These are phyloP conservation scores for Enteromius trimaculatus DNA, from an alignment of 2,797 vertebrate genomes.

Conservation along the genomic window DNA sequence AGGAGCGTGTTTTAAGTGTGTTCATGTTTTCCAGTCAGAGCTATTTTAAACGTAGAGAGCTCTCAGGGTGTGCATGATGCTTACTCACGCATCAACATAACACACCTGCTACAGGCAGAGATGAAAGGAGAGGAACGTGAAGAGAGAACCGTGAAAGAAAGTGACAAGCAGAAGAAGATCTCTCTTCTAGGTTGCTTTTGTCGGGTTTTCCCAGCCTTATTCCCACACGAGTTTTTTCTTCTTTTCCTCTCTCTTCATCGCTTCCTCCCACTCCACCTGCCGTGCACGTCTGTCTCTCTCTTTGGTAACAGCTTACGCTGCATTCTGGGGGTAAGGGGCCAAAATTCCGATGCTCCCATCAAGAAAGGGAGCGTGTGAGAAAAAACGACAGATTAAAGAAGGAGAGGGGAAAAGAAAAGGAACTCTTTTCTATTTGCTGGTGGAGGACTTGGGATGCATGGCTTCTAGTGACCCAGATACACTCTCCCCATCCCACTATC, in stretches of 20 bases:
- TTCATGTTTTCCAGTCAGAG: conserved; percentile 24
- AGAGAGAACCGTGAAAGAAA: background rate
- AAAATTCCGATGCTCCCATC: conserved; percentile 5
- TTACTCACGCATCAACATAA: conserved; percentile 35
- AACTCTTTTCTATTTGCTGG: conserved; percentile 68
- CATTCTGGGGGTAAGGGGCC: conserved; percentile 8
- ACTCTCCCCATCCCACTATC: conserved; percentile 64
- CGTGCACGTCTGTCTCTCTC: background rate
- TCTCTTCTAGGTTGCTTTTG: background rate
- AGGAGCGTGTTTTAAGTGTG: conserved; percentile 28
- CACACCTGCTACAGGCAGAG: conserved; percentile 13
- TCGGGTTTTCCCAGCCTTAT: conserved; percentile 43
- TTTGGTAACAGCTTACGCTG: background rate
- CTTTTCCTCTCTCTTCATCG: conserved; percentile 16
- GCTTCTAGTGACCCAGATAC: conserved; percentile 83
- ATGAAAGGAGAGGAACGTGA: conserved; percentile 4
- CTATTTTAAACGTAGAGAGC: conserved; percentile 51
- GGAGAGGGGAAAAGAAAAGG: conserved; percentile 48
- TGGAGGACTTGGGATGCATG: conserved; percentile 80
- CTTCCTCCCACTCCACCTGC: background rate
- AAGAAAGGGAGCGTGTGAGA: conserved; percentile 20
- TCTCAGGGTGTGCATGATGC: conserved; percentile 13
- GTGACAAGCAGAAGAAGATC: conserved; percentile 15
- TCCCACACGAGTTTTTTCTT: conserved; percentile 12
- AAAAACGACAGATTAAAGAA: conserved; percentile 20